Evolutionary conservation across 2,797 vertebrate species (phyloP).

Genomic region (Enteromius treurensis): DNA sequence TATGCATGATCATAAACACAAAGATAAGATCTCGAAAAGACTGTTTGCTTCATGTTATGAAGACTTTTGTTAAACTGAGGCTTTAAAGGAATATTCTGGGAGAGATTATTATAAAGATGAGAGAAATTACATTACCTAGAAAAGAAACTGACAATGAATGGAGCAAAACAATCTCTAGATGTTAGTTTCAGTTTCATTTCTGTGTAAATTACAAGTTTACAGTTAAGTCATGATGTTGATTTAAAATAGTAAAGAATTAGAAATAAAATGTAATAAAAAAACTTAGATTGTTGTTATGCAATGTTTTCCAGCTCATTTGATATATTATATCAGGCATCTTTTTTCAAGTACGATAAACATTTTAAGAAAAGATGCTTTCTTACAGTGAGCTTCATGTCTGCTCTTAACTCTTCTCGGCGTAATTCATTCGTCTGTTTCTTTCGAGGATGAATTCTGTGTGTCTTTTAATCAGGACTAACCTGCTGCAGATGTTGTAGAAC

Average conservation of each 20-base stretch:
- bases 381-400: too few relatives aligned
- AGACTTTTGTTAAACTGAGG: neutral
- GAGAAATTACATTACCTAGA: constrained; percentile 64
- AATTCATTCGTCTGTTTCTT: neutral
- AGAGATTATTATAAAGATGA: neutral
- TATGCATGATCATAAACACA: neutral
- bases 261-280: too few relatives aligned
- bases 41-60: neutral
- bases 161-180: neutral
- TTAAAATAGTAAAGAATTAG: neutral
- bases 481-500: neutral
- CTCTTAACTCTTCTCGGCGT: neutral
- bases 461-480: neutral
- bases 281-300: neutral
- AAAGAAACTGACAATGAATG: neutral
- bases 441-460: neutral
- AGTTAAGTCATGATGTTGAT: neutral
- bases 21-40: neutral
- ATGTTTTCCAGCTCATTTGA: neutral
- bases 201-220: neutral
- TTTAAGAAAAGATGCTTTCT: neutral
- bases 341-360: neutral
- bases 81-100: neutral
- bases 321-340: neutral
- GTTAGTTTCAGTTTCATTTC: neutral